These are phyloP conservation scores for Aspidiotus destructor DNA, from an alignment of 2,888 invertebrate species.

Conservation along the genomic window DNA sequence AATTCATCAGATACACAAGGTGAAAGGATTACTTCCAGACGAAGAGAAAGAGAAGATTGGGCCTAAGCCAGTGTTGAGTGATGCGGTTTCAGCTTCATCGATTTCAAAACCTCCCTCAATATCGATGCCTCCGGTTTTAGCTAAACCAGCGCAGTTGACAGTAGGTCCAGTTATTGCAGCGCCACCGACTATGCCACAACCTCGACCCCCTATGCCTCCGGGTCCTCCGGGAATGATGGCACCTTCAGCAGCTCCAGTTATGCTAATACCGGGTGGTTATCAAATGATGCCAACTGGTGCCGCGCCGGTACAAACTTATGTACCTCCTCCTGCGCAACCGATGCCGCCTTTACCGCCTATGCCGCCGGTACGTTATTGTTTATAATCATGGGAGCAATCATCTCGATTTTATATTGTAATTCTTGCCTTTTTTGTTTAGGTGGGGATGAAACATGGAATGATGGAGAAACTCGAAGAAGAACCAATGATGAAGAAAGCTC, in stretches of 20 bases:
- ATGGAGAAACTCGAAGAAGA: conserved; percentile 55
- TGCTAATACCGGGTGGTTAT: conserved; percentile 36
- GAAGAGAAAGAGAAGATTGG: conserved; percentile 96
- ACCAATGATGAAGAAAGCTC: conserved; percentile 74
- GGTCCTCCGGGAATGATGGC: conserved; percentile 36
- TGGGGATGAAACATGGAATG: conserved; percentile 37
- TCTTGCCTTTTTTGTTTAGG: conserved; percentile 31
- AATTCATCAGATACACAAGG: conserved; percentile 93
- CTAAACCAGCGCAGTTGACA: conserved; percentile 35
- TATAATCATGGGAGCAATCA: too few species aligned
- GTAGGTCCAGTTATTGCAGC: conserved; percentile 42
- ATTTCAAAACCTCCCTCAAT: conserved; percentile 34
- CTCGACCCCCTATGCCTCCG: conserved; percentile 36
- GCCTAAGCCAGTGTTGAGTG: conserved; percentile 61
- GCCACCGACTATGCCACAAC: conserved; percentile 39
- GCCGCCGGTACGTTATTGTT: conserved; percentile 1
- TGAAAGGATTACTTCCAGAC: conserved; percentile 85
- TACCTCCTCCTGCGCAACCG: not conserved
- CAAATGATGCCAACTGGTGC: conserved; percentile 5
- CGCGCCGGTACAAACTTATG: not conserved
- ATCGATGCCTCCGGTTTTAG: conserved; percentile 40
- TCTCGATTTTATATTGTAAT: not conserved
- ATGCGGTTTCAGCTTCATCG: conserved; percentile 37
- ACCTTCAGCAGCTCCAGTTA: conserved; percentile 43
- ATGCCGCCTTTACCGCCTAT: not conserved